Evolutionary conservation across 2,888 invertebrate genomes (phyloP).

Genomic region (Andrena trimmerana): DNA sequence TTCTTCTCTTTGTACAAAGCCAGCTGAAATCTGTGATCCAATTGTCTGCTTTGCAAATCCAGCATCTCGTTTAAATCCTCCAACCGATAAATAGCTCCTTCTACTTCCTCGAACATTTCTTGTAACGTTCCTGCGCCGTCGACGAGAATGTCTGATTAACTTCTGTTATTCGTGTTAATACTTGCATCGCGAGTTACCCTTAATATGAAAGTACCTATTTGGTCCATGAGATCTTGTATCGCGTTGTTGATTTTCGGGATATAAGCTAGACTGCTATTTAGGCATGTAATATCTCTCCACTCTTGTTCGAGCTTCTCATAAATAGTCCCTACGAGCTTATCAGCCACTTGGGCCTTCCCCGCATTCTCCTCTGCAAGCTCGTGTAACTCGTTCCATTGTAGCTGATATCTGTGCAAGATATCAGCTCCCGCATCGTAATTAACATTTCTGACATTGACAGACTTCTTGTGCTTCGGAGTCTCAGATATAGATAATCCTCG

Average conservation of each 20-base stretch:
- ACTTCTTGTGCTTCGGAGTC: constrained; percentile 73
- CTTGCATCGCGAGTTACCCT: neutral
- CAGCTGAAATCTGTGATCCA: constrained; percentile 90
- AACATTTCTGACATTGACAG: constrained; percentile 76
- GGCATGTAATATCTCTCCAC: constrained; percentile 83
- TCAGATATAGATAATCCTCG: constrained; percentile 79
- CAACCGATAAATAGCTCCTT: constrained; percentile 88
- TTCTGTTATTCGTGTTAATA: neutral
- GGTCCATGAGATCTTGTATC: constrained; percentile 85
- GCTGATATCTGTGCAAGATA: constrained; percentile 90
- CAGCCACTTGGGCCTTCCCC: constrained; percentile 87
- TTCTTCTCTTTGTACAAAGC: constrained; percentile 90
- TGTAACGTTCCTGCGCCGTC: constrained; percentile 85
- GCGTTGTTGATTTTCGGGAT: constrained; percentile 85
- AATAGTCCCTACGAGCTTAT: constrained; percentile 80
- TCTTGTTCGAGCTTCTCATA: constrained; percentile 84
- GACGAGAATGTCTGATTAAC: neutral
- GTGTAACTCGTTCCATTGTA: constrained; percentile 90
- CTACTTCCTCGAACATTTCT: constrained; percentile 88
- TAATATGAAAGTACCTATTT: constrained; percentile 81
- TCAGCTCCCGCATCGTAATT: constrained; percentile 89
- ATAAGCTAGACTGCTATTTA: constrained; percentile 84
- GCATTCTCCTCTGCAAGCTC: constrained; percentile 89
- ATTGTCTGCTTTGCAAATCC: constrained; percentile 90
- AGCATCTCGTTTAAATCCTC: constrained; percentile 90